Conservation (phyloP, 2,888 invertebrate genomes). For the Cabera pusaria region DNA sequence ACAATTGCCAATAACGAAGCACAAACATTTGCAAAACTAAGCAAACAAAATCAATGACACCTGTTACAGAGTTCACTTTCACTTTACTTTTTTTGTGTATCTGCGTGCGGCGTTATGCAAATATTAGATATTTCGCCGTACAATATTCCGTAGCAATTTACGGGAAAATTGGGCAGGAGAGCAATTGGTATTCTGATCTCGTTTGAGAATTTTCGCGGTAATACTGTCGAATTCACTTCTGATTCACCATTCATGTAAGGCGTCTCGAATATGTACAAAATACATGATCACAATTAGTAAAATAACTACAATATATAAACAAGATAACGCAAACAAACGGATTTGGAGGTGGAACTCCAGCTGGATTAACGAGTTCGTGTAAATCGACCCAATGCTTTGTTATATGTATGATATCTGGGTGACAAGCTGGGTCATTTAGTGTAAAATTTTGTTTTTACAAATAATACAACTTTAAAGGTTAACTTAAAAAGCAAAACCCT, state of each 20-base stretch:
- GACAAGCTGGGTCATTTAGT: too few relatives aligned
- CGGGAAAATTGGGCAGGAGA: constrained; percentile 72
- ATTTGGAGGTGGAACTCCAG: constrained; percentile 14
- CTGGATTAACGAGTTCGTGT: constrained; percentile 23
- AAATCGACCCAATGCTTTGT: too few relatives aligned
- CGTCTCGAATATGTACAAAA: constrained; percentile 33
- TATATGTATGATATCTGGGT: too few relatives aligned
- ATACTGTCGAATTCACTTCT: constrained; percentile 58
- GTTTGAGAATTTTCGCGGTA: constrained; percentile 69
- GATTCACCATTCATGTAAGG: constrained; percentile 59
- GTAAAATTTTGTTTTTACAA: too few relatives aligned
- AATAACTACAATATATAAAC: constrained; percentile 20
- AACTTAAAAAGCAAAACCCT: too few relatives aligned
- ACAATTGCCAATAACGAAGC: constrained; percentile 38
- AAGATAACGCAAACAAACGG: constrained; percentile 16
- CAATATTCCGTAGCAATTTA: constrained; percentile 73
- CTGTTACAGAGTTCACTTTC: constrained; percentile 67
- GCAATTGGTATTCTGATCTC: constrained; percentile 76
- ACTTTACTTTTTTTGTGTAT: constrained; percentile 60
- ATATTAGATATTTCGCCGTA: constrained; percentile 66
- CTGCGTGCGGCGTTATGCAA: constrained; percentile 58
- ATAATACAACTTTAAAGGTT: too few relatives aligned
- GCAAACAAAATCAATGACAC: constrained; percentile 63
- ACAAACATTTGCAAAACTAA: constrained; percentile 49
- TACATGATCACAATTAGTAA: constrained; percentile 37